Evolutionary conservation across 2,888 invertebrate species (phyloP), one percentile per base, ranked within the genome.

Genomic region (Drosophila fungiperda): DNA sequence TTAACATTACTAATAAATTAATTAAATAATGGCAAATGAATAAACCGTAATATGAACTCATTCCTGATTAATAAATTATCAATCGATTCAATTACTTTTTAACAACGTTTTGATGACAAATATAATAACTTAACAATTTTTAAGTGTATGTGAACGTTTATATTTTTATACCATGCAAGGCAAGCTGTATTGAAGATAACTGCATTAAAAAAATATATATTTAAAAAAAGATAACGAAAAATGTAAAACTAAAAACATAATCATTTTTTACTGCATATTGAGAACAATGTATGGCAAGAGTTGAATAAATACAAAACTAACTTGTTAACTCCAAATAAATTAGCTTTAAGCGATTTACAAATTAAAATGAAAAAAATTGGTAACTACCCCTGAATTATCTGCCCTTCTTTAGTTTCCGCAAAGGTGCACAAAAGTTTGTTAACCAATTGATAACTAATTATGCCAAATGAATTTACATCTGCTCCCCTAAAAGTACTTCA

Each of bases 121-220:
- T 62, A 66, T 73, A 63, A 84, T 62, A 72, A 78, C 76, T 78
- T 73, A 78, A 85, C 69, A 72, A 76, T 87, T 86, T 83, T 83
- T 80, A 86, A 78, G 77, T 78, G 85, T 73, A 88, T 88, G 83
- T 80, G 78, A 86, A 83, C 85, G 84, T 87, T 89, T 89, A 87
- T 88, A 89, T 90, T 90, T 87, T 80, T 89, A 89, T 81, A 87
- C 84, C 88, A 90, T 83, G 82, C 75, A 75, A 87, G 77, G 75
- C 87, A 82, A 78, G 71, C 67, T 67, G 72, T 58, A 70, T 68
- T 70, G 68, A 82, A 83, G 53, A 80, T 35, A 77, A 79, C 69
- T 74, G 78, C 78, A 75, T 78, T 58, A 53, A 73, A 80, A 69
- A 60, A 74, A 64, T 60, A 42, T 67, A 49, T 29, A 29, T 29